These are phyloP conservation scores for Crepidodera aurea DNA, from an alignment of 2,888 invertebrate species.

Conservation along the genomic window DNA sequence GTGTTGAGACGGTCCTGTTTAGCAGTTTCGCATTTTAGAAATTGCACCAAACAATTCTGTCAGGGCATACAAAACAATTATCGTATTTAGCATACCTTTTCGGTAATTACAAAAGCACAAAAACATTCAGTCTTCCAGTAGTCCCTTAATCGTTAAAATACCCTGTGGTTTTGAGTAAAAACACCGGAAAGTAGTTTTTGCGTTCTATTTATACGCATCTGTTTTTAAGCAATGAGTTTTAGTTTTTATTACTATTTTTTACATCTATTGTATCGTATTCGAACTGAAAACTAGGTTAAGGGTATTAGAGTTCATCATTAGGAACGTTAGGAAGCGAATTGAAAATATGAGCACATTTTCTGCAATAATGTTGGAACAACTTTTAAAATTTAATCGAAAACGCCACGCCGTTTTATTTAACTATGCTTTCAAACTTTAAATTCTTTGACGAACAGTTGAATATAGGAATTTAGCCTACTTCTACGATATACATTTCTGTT, in stretches of 20 bases:
- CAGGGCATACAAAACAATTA: slow-evolving; percentile 23
- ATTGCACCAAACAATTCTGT: slow-evolving; percentile 7
- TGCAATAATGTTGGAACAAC: slow-evolving; percentile 1
- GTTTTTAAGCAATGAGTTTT: slow-evolving; percentile 17
- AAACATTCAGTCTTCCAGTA: slow-evolving; percentile 16
- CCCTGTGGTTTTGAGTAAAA: slow-evolving; percentile 26
- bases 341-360: neutral
- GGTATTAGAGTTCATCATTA: neutral
- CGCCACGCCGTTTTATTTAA: neutral
- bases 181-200: slow-evolving; percentile 29
- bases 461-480: too few relatives aligned
- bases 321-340: neutral
- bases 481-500: too few relatives aligned
- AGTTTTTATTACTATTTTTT: neutral
- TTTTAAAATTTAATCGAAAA: slow-evolving; percentile 1
- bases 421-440: neutral
- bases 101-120: slow-evolving; percentile 21
- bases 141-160: slow-evolving; percentile 24
- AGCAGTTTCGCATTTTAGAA: neutral
- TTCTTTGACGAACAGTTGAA: neutral
- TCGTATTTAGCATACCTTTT: slow-evolving; percentile 15
- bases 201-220: slow-evolving; percentile 21
- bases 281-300: neutral
- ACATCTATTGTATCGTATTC: neutral
- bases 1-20: neutral